phyloP scores from a whole-genome alignment of 1,140 invertebrate genomes.

The Halictus rubicundus region DNA sequence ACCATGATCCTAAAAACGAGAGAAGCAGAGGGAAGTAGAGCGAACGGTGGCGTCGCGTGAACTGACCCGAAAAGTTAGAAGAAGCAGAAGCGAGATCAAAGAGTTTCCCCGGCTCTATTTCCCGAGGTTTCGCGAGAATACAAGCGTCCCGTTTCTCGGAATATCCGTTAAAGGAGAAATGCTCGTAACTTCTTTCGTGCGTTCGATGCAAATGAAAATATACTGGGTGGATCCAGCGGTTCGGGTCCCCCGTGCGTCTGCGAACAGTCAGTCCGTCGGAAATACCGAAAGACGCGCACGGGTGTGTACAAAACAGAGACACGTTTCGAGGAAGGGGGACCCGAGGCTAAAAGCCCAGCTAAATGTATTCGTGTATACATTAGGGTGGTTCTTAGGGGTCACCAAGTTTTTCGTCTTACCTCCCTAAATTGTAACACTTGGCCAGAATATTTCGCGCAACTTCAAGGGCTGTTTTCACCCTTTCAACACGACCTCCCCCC shows the following conservation, averaged over 20 bases:
- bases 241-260: background rate
- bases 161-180: slow-evolving; percentile 45
- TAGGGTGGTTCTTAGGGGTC: too few species aligned
- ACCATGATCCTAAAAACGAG: background rate
- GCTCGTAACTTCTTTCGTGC: slow-evolving; percentile 25
- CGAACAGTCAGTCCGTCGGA: slow-evolving; percentile 24
- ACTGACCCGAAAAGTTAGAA: background rate
- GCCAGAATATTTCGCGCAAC: too few species aligned
- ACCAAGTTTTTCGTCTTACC: too few species aligned
- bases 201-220: slow-evolving; percentile 46
- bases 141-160: slow-evolving; percentile 27
- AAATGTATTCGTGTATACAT: background rate
- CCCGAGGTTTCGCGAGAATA: background rate
- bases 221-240: slow-evolving; percentile 8
- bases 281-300: slow-evolving; percentile 25
- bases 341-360: slow-evolving; percentile 31
- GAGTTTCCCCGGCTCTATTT: slow-evolving; percentile 15
- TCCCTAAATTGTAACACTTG: too few species aligned
- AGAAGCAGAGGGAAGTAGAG: background rate
- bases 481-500: too few species aligned
- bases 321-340: slow-evolving; percentile 28
- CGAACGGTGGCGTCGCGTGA: background rate
- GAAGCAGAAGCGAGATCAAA: slow-evolving; percentile 19
- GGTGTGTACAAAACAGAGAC: background rate
- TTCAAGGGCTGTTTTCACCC: too few species aligned